Conservation (phyloP, 2,797 vertebrate species). For the Varecia variegata region DNA sequence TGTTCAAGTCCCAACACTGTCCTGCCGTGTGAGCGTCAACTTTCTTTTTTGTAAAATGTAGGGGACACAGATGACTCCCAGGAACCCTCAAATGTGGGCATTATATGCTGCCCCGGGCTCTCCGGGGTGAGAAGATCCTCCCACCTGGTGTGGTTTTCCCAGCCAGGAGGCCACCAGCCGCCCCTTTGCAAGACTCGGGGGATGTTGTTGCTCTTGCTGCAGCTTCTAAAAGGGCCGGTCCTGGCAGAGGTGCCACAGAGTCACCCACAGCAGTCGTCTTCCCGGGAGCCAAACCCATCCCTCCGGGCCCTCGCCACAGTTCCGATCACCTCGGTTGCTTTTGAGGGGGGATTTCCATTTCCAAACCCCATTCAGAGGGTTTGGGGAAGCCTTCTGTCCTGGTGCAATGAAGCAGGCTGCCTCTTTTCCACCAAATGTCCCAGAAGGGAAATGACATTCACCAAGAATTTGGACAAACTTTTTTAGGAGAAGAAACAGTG, state of each 20-base stretch:
- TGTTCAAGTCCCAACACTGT: background rate
- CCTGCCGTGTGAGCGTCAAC: background rate
- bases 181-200: background rate
- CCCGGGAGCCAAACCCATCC: background rate
- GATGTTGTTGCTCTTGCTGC: background rate
- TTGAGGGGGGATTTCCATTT: background rate
- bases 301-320: background rate
- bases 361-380: constrained; percentile 38
- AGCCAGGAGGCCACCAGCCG: background rate
- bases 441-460: constrained; percentile 49
- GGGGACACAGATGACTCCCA: background rate
- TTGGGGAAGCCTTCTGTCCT: constrained; percentile 63
- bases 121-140: fast-evolving
- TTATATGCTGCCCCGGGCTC: fast-evolving
- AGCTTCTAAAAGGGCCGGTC: background rate
- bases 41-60: background rate
- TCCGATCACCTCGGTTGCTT: constrained; percentile 5
- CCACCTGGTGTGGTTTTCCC: background rate
- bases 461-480: constrained; percentile 58
- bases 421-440: constrained; percentile 32
- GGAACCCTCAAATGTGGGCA: background rate
- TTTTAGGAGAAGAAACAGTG: constrained; percentile 48
- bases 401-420: constrained; percentile 48
- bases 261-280: background rate
- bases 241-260: background rate